These are phyloP conservation scores for Pteronotus mesoamericanus DNA, from an alignment of 2,797 vertebrate species.

Conservation along the genomic window DNA sequence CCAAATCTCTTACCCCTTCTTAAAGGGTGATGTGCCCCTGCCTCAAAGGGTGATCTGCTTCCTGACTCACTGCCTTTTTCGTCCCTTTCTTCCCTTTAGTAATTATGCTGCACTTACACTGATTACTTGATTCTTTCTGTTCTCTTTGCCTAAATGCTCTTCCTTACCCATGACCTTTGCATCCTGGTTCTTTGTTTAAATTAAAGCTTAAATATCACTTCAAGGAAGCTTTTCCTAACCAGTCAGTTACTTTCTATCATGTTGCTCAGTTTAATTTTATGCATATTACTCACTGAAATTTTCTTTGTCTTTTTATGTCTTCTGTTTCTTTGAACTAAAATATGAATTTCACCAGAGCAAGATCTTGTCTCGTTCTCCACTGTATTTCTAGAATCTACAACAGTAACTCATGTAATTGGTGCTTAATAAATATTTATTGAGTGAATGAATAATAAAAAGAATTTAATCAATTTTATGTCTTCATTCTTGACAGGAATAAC, in stretches of 20 bases:
- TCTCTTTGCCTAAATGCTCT: background rate
- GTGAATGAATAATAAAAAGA: background rate
- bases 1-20: background rate
- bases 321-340: background rate
- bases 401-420: background rate
- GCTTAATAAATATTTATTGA: background rate
- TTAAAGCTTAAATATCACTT: background rate
- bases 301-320: background rate
- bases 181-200: background rate
- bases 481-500: background rate
- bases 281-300: background rate
- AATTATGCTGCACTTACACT: background rate
- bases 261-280: background rate
- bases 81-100: background rate
- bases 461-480: constrained; percentile 3
- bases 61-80: background rate
- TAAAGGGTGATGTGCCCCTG: background rate
- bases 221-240: background rate
- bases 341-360: background rate
- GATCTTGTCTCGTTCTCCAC: background rate
- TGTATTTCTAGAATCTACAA: background rate
- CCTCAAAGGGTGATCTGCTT: background rate
- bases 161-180: background rate
- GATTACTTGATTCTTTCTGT: background rate
- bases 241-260: background rate